Percentiles rank a stretch among this genome's conserved stretches.
phyloP scores from a whole-genome alignment of 2,797 vertebrate species.

The Labeo calbasu region DNA sequence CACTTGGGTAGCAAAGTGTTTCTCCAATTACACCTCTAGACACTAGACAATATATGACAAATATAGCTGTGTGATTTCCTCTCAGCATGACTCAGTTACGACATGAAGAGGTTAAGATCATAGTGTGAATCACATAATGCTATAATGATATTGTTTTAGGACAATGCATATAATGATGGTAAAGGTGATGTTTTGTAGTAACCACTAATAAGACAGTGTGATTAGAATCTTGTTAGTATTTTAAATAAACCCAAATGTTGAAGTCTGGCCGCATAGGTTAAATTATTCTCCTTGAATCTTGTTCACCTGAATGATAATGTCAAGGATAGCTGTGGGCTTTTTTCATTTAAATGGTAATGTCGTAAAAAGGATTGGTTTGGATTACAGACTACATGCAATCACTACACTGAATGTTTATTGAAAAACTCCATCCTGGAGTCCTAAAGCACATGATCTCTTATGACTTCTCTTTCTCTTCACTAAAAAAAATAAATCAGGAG shows the following conservation, averaged over 20 bases:
- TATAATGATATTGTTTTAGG: neutral
- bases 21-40: neutral
- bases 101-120: neutral
- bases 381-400: constrained; percentile 34
- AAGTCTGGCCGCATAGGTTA: constrained; percentile 5
- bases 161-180: neutral
- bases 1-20: neutral
- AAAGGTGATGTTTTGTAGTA: neutral
- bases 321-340: constrained; percentile 48
- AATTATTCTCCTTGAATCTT: constrained; percentile 32
- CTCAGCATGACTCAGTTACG: neutral
- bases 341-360: constrained; percentile 49
- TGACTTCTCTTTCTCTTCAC: neutral
- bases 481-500: neutral
- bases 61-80: neutral
- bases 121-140: neutral
- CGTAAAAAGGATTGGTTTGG: constrained; percentile 35
- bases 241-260: constrained; percentile 16
- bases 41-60: neutral
- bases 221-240: constrained; percentile 20
- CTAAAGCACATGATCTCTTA: neutral
- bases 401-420: constrained; percentile 28
- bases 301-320: constrained; percentile 40
- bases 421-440: constrained; percentile 1
- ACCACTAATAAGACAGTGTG: neutral